These are phyloP conservation scores for Pheosia gnoma DNA, from an alignment of 2,888 invertebrate species.

Conservation along the genomic window DNA sequence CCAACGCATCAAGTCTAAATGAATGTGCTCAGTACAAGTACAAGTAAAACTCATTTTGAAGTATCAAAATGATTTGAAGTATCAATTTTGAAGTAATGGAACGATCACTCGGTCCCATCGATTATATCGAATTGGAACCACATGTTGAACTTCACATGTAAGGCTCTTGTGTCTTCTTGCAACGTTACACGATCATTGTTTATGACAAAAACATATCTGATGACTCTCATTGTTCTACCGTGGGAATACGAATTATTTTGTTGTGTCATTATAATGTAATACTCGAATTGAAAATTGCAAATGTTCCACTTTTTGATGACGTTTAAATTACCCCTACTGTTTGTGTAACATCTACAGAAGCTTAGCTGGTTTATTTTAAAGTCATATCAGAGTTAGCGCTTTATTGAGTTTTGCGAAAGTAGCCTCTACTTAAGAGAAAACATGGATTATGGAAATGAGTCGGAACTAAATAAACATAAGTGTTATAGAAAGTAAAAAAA, in stretches of 20 bases:
- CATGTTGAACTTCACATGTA: slow-evolving; percentile 10
- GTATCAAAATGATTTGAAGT: neutral
- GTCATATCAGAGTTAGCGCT: neutral
- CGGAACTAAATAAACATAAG: neutral
- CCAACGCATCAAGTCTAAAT: no score
- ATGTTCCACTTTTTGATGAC: slow-evolving; percentile 18
- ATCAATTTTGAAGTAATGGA: neutral
- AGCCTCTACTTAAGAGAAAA: neutral
- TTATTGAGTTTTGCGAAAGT: neutral
- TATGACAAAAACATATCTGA: slow-evolving; percentile 33
- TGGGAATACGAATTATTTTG: slow-evolving; percentile 42
- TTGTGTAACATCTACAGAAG: slow-evolving; percentile 19
- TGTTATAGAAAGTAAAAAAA: neutral
- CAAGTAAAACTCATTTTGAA: neutral
- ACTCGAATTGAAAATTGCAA: slow-evolving; percentile 20
- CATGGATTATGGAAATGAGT: neutral
- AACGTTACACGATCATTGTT: slow-evolving; percentile 29
- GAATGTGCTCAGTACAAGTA: slow-evolving; percentile 5
- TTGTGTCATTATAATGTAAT: slow-evolving; percentile 34
- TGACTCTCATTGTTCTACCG: slow-evolving; percentile 37
- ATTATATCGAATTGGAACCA: slow-evolving; percentile 1
- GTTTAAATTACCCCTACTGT: slow-evolving; percentile 11
- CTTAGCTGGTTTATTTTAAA: neutral
- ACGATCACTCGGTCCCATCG: slow-evolving; percentile 11
- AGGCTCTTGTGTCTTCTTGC: slow-evolving; percentile 27